These are phyloP conservation scores for Drosophila multiciliata DNA, from an alignment of 2,888 invertebrate species.

Conservation along the genomic window DNA sequence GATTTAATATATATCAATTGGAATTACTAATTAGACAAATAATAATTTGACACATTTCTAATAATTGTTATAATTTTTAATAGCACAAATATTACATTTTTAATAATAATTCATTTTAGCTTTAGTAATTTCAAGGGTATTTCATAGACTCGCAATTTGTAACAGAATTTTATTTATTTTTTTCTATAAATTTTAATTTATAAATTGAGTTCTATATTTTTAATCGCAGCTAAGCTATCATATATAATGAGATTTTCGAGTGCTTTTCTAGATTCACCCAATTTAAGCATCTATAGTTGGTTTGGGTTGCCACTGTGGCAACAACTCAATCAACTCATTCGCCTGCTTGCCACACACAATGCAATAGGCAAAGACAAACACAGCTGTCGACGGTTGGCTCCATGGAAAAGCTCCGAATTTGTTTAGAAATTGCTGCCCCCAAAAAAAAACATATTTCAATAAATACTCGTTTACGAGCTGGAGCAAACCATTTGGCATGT, in stretches of 20 bases:
- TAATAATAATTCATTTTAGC: not conserved
- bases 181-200: not conserved
- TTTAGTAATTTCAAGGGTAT: constrained; percentile 3
- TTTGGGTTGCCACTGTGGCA: constrained; percentile 8
- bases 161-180: not conserved
- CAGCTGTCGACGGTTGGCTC: constrained; percentile 60
- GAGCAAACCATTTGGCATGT: constrained; percentile 60
- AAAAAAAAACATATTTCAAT: constrained; percentile 67
- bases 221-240: constrained; percentile 10
- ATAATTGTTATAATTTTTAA: not conserved
- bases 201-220: constrained; percentile 12
- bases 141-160: not conserved
- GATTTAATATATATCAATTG: not conserved
- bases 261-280: constrained; percentile 21
- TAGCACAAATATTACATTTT: not conserved
- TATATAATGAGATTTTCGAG: constrained; percentile 29
- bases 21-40: not conserved
- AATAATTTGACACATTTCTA: not conserved
- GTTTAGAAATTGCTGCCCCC: constrained; percentile 65
- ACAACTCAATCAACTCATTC: constrained; percentile 18
- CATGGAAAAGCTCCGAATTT: constrained; percentile 56
- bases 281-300: not conserved
- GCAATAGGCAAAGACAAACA: constrained; percentile 50
- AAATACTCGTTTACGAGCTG: constrained; percentile 55
- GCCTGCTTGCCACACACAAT: constrained; percentile 29